Evolutionary conservation across 1,140 invertebrate species (phyloP).

Genomic region (Drosophila saltans): DNA sequence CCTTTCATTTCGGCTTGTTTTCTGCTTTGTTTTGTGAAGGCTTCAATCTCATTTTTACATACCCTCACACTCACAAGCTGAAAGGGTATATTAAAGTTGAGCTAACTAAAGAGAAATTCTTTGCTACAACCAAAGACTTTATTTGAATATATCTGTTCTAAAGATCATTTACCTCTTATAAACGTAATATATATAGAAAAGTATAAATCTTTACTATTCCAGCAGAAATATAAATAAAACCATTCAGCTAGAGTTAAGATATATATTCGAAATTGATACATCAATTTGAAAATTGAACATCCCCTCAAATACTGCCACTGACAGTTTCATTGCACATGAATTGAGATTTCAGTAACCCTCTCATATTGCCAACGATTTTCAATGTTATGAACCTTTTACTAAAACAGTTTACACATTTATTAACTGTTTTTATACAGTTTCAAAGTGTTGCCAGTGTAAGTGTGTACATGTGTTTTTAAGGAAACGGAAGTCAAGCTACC

Average conservation of each 20-base stretch:
- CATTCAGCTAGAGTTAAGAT: too few species aligned
- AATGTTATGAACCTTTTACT: too few species aligned
- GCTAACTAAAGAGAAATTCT: too few species aligned
- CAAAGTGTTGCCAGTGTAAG: neutral
- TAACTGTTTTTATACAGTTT: neutral
- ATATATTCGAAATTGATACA: neutral
- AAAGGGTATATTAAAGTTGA: too few species aligned
- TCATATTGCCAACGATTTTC: neutral
- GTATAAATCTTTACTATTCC: too few species aligned
- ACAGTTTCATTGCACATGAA: neutral
- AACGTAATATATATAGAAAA: too few species aligned
- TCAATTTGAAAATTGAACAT: too few species aligned
- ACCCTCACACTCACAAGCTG: neutral
- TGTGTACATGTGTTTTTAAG: slow-evolving; percentile 4
- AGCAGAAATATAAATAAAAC: too few species aligned
- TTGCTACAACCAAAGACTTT: too few species aligned
- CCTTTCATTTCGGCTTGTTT: neutral
- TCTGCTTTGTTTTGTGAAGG: neutral
- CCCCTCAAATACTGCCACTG: neutral
- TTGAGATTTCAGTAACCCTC: neutral
- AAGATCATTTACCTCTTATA: too few species aligned
- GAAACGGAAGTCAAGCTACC: neutral
- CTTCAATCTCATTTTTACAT: neutral
- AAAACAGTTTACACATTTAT: too few species aligned
- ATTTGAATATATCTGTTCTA: too few species aligned